These are phyloP conservation scores for Gyrodactylus salaris DNA, from an alignment of 1,140 invertebrate species.

Conservation along the genomic window DNA sequence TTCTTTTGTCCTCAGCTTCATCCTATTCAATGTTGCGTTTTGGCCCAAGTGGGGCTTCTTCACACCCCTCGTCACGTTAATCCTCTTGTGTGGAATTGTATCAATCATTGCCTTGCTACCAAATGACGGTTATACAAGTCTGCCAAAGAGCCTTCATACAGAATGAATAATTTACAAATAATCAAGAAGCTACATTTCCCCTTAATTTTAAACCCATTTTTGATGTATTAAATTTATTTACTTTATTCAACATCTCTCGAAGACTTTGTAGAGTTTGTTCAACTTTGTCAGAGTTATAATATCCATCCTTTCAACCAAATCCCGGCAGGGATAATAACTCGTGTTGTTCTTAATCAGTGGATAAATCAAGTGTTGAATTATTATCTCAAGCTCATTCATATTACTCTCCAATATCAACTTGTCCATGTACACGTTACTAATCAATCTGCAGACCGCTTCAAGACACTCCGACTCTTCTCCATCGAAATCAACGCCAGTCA, in stretches of 20 bases:
- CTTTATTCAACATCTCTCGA: background rate
- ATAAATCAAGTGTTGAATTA: background rate
- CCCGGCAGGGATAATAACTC: background rate
- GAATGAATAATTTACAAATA: too few relatives aligned
- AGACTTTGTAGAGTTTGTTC: background rate
- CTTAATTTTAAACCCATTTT: too few relatives aligned
- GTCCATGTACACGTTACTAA: background rate
- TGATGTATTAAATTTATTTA: background rate
- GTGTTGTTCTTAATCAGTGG: background rate
- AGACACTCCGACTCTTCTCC: background rate
- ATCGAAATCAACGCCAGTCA: background rate
- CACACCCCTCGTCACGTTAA: background rate
- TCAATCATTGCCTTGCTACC: background rate
- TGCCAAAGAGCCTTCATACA: background rate
- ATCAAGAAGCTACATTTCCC: too few relatives aligned
- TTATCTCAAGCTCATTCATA: background rate
- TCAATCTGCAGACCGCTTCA: background rate
- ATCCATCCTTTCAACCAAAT: background rate
- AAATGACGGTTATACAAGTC: background rate
- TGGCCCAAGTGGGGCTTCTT: background rate
- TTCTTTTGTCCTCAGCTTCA: background rate
- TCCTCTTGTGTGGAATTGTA: background rate
- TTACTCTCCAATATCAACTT: background rate
- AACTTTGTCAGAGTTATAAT: background rate
- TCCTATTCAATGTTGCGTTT: background rate